Percentiles rank a stretch among this genome's conserved stretches.
Evolutionary conservation across 2,797 vertebrate species (phyloP).

Genomic region (Cyclura pinguis): DNA sequence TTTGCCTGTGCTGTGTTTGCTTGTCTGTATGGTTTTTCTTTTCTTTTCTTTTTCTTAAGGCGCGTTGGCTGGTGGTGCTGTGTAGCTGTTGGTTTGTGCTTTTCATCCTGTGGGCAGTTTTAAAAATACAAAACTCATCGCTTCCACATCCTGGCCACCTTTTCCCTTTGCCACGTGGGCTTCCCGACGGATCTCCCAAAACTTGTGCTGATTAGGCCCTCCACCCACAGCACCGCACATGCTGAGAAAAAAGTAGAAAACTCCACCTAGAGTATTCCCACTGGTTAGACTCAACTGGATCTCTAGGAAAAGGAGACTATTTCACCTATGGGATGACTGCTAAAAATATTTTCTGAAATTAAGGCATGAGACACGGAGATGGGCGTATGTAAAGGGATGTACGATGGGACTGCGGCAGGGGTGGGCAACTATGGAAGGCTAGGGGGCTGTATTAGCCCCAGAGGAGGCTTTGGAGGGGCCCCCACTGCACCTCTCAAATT

Average conservation of each 20-base stretch:
- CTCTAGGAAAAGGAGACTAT: background rate
- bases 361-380: no score
- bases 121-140: constrained; percentile 50
- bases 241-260: background rate
- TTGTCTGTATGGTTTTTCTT: constrained; percentile 81
- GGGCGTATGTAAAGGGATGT: no score
- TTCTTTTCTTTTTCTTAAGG: constrained; percentile 69
- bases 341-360: background rate
- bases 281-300: background rate
- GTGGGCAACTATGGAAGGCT: background rate
- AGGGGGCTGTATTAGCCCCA: no score
- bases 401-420: background rate
- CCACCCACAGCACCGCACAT: no score
- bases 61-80: constrained; percentile 81
- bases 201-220: background rate
- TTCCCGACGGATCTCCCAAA: no score
- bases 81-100: constrained; percentile 78
- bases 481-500: no score
- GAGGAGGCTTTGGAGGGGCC: no score
- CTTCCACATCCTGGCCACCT: constrained; percentile 52
- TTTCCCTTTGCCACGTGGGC: background rate
- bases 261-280: no score
- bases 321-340: no score
- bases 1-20: constrained; percentile 62
- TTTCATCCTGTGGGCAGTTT: constrained; percentile 81